phyloP scores from a whole-genome alignment of 2,113 vertebrate species.

The Cricetomys ansorgei region DNA sequence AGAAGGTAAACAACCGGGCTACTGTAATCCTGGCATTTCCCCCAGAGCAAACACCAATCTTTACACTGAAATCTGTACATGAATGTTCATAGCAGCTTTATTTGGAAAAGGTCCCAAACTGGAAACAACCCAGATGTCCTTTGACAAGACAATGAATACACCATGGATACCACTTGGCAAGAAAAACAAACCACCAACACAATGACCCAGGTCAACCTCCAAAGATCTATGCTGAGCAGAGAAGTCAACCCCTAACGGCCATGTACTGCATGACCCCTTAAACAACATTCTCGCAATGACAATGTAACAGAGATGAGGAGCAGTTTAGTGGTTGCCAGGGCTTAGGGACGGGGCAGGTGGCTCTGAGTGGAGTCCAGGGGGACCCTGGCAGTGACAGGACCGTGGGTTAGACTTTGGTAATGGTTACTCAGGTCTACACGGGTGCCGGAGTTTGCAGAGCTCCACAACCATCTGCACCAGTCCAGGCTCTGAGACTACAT shows the following conservation, averaged over 20 bases:
- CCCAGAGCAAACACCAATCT: neutral
- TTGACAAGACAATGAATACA: neutral
- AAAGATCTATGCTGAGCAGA: neutral
- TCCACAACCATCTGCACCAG: rapidly evolving
- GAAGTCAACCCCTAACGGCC: neutral
- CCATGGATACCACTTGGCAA: neutral
- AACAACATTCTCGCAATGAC: slow-evolving; percentile 8
- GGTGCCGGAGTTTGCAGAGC: neutral
- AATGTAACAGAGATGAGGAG: neutral
- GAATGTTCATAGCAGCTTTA: slow-evolving; percentile 73
- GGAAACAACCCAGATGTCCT: slow-evolving; percentile 3
- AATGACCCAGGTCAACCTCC: neutral
- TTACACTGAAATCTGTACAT: neutral
- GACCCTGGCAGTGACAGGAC: neutral
- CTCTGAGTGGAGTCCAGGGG: neutral
- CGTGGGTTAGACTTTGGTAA: neutral
- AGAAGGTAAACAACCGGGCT: neutral
- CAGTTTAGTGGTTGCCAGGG: neutral
- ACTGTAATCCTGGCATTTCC: neutral
- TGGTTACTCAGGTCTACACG: neutral
- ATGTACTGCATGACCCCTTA: neutral
- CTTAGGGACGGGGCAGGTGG: neutral
- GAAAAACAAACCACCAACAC: rapidly evolving
- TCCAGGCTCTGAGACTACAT: neutral
- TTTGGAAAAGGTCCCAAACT: slow-evolving; percentile 48